These are phyloP conservation scores for Hydrocynus forskahlii DNA, from an alignment of 2,797 vertebrate genomes.

Conservation along the genomic window DNA sequence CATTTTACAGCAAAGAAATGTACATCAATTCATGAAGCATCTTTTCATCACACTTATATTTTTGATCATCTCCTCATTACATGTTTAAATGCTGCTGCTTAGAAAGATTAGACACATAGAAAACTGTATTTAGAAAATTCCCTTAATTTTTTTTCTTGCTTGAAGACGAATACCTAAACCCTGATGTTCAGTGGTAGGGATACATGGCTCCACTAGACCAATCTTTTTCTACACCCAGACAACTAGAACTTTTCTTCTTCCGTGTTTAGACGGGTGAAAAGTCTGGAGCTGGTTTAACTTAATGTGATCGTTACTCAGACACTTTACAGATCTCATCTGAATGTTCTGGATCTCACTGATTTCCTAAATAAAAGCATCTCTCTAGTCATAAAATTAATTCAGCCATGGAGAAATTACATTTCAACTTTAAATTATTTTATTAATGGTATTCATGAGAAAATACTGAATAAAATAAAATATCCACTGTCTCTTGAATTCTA, in stretches of 20 bases:
- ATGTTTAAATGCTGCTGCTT: no score
- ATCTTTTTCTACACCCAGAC: conserved; percentile 35
- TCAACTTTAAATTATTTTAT: no score
- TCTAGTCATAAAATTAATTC: conserved; percentile 15
- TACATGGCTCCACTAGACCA: not conserved
- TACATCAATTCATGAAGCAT: no score
- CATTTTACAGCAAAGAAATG: no score
- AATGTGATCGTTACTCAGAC: conserved; percentile 13
- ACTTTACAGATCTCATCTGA: conserved; percentile 29
- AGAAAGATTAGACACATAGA: no score
- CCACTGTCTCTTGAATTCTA: conserved; percentile 25
- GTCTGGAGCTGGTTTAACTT: conserved; percentile 21
- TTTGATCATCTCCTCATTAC: no score
- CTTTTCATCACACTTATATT: no score
- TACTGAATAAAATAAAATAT: conserved; percentile 42
- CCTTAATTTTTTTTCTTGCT: conserved; percentile 11
- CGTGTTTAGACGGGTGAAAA: conserved; percentile 25
- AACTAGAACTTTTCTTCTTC: conserved; percentile 37
- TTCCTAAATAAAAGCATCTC: conserved; percentile 12
- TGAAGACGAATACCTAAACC: conserved; percentile 37
- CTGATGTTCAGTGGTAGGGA: conserved; percentile 24
- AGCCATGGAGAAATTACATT: no score
- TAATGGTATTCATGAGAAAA: conserved; percentile 42
- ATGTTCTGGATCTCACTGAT: conserved; percentile 29
- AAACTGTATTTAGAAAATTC: not conserved